Percentiles rank a stretch among this genome's conserved stretches.
phyloP scores from a whole-genome alignment of 1,140 invertebrate genomes.

The Bombus affinis region DNA sequence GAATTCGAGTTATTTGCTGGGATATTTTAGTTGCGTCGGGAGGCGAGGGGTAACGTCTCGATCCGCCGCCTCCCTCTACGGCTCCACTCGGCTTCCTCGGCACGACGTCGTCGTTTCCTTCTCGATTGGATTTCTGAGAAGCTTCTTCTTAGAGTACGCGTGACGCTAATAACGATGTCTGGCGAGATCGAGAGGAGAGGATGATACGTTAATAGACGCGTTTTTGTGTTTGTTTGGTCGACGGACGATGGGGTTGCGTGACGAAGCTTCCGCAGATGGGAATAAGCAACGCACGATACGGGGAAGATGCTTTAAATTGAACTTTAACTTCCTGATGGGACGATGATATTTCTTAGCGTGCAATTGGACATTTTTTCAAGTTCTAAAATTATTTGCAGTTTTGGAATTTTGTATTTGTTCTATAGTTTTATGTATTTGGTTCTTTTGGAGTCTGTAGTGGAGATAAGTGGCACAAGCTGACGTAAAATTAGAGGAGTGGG shows the following conservation, averaged over 20 bases:
- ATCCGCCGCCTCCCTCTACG: conserved; percentile 40
- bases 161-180: conserved; percentile 41
- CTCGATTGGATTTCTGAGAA: conserved; percentile 52
- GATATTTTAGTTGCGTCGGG: conserved; percentile 60
- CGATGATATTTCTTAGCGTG: not conserved
- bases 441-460: not conserved
- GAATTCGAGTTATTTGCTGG: conserved; percentile 67
- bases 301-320: not conserved
- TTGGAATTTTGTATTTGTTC: not conserved
- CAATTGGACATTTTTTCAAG: too few species aligned
- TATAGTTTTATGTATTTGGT: not conserved
- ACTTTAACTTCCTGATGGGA: not conserved
- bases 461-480: too few species aligned
- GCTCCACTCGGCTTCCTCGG: not conserved
- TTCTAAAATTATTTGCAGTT: not conserved
- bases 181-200: too few species aligned
- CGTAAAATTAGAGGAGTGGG: too few species aligned
- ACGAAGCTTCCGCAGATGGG: too few species aligned
- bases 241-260: too few species aligned
- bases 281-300: too few species aligned
- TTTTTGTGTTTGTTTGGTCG: not conserved
- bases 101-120: conserved; percentile 34
- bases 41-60: conserved; percentile 50
- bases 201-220: not conserved
- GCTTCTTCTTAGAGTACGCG: conserved; percentile 4